phyloP scores from a whole-genome alignment of 1,140 invertebrate genomes.

The Diabrotica undecimpunctata region DNA sequence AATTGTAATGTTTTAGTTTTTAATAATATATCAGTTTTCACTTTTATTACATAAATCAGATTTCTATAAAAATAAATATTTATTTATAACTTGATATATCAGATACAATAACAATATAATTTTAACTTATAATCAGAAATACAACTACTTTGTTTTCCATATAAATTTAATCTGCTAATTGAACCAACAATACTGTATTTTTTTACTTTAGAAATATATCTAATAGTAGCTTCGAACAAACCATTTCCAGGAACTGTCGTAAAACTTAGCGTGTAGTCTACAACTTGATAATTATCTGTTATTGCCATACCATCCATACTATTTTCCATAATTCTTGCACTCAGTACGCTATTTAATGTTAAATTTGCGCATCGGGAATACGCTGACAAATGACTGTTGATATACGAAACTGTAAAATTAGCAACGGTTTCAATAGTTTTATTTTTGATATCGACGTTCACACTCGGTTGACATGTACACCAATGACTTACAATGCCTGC shows the following conservation, averaged over 20 bases:
- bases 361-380: constrained; percentile 60
- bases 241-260: constrained; percentile 65
- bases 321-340: constrained; percentile 54
- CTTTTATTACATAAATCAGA: no score
- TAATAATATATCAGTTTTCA: no score
- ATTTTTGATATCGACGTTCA: constrained; percentile 53
- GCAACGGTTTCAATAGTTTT: constrained; percentile 44
- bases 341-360: constrained; percentile 52
- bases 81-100: no score
- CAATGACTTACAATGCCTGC: constrained; percentile 77
- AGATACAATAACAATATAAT: constrained; percentile 70
- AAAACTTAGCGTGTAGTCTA: constrained; percentile 59
- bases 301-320: constrained; percentile 41
- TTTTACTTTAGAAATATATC: constrained; percentile 35
- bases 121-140: constrained; percentile 70
- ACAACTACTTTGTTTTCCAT: constrained; percentile 74
- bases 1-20: no score
- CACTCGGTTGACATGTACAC: constrained; percentile 73
- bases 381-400: constrained; percentile 61
- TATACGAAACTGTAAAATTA: constrained; percentile 56
- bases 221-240: constrained; percentile 72
- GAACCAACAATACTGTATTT: constrained; percentile 54
- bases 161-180: constrained; percentile 75
- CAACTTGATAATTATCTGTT: constrained; percentile 14
- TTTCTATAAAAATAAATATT: no score